Base-by-base conservation (phyloP, 2,113 vertebrate genomes). In the Mustela nigripes region DNA sequence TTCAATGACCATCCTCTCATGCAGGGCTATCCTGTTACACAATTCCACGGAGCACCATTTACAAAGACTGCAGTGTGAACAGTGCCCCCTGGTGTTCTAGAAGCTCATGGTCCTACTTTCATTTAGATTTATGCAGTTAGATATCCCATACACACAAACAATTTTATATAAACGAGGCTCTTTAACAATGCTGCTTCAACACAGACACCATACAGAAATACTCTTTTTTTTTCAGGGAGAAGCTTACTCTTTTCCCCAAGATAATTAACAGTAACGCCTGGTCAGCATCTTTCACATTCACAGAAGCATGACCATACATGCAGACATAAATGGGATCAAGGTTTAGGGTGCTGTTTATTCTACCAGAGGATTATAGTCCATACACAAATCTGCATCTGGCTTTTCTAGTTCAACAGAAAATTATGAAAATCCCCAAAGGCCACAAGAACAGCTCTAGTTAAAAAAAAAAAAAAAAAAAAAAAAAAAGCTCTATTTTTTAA, bases 371-470 rank as follows among this genome's bases (percentile, higher is more conserved):
- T 50, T 91, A 58, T 4, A 73, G 62, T 58, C 39, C 33, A 82
- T 69, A 69, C 22, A 84, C 2, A 74, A 87, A 5, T 67, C 31
- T 84, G 69, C 26, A 95, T 74, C 56, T 56, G 73, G 39, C 71
- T 74, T 93, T 95, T 82, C 62, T 84, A 73, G 81, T 22, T 67
- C 65, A 50, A 84, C 4, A 93, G 63, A 89, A 94, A 92, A 62
- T 89, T 86, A 74, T 60, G 31, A 56, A 92, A 94, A 85, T 22
- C 39, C 33, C 73, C 81, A 19, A 85, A 83, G 63, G 62, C 28
- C 89, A 76, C 4, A 89, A 31, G 48, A 91, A 79, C n/a, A 79
- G 76, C 45, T 79, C 53, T 80, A 78, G 88, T 89, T 82, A 65
- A 16, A 67, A 67, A 67, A 67, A 33, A 36, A 36, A 36, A 36